These are phyloP conservation scores for Eulemur rubriventer DNA, from an alignment of 2,797 vertebrate genomes.

Conservation along the genomic window DNA sequence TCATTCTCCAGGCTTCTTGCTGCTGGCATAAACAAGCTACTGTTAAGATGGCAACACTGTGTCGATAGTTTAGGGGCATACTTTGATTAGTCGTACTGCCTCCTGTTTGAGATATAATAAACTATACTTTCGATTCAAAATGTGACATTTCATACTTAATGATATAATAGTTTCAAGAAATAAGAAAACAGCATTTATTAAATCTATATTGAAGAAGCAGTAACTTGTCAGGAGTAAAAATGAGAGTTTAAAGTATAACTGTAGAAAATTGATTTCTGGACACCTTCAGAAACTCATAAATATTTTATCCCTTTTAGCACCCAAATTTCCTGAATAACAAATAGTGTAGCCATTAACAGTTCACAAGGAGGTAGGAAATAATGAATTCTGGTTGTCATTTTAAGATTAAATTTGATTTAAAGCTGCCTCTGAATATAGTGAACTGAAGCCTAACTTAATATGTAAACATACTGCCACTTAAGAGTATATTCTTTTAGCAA, in stretches of 20 bases:
- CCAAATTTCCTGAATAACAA: neutral
- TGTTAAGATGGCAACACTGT: too few relatives aligned
- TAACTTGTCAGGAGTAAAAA: neutral
- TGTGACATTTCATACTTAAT: too few relatives aligned
- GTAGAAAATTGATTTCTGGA: constrained; percentile 20
- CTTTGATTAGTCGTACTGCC: too few relatives aligned
- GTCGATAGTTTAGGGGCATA: too few relatives aligned
- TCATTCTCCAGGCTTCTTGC: too few relatives aligned
- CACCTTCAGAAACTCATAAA: neutral
- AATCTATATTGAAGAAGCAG: neutral
- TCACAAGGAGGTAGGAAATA: neutral
- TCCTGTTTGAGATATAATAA: too few relatives aligned
- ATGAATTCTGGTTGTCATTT: neutral
- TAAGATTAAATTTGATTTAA: neutral
- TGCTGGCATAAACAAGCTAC: too few relatives aligned
- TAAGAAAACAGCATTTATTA: neutral
- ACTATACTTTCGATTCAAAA: too few relatives aligned
- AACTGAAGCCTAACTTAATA: neutral
- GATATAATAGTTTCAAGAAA: neutral
- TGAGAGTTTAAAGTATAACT: neutral
- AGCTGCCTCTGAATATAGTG: neutral
- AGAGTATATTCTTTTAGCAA: neutral
- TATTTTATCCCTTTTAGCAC: neutral
- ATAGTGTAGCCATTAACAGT: neutral
- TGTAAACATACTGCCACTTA: neutral